A percentile compares a stretch with the other conserved stretches of the same genome.
These are phyloP conservation scores for Bothrops jararaca DNA, from an alignment of 2,113 vertebrate genomes.

Conservation along the genomic window DNA sequence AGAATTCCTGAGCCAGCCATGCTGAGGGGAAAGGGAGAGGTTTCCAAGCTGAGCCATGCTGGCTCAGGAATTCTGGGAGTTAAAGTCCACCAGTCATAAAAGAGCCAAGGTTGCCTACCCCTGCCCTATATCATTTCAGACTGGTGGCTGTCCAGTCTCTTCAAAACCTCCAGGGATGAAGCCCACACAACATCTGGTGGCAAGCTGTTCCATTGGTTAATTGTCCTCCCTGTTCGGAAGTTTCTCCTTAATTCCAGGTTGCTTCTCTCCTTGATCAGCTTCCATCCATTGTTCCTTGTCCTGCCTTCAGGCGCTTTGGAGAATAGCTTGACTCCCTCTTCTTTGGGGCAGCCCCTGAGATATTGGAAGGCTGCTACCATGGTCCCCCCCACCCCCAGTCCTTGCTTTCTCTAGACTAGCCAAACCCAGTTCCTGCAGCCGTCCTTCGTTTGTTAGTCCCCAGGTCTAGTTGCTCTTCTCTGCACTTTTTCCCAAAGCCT, in stretches of 20 bases:
- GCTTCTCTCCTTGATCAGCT: background rate
- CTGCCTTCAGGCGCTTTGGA: rapidly evolving
- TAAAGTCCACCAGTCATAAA: too few species aligned
- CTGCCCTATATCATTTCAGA: background rate
- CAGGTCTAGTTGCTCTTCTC: too few species aligned
- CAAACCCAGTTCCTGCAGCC: too few species aligned
- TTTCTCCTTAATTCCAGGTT: background rate
- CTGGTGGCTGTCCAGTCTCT: background rate
- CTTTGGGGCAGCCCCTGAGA: background rate
- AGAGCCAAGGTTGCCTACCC: too few species aligned
- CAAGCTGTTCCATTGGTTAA: background rate
- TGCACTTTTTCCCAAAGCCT: too few species aligned
- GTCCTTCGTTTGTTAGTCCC: too few species aligned
- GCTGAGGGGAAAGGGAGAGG: too few species aligned
- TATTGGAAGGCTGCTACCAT: background rate
- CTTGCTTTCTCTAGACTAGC: too few species aligned
- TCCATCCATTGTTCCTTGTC: background rate
- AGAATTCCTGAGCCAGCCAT: too few species aligned
- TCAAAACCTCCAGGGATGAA: background rate
- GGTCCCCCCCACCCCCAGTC: background rate
- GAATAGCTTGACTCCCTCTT: background rate
- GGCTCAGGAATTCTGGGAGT: too few species aligned
- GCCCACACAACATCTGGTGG: background rate
- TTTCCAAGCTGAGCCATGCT: too few species aligned
- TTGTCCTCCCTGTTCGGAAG: background rate